These are phyloP conservation scores for Cheilosia vernalis DNA, from an alignment of 2,888 invertebrate genomes.

Conservation along the genomic window DNA sequence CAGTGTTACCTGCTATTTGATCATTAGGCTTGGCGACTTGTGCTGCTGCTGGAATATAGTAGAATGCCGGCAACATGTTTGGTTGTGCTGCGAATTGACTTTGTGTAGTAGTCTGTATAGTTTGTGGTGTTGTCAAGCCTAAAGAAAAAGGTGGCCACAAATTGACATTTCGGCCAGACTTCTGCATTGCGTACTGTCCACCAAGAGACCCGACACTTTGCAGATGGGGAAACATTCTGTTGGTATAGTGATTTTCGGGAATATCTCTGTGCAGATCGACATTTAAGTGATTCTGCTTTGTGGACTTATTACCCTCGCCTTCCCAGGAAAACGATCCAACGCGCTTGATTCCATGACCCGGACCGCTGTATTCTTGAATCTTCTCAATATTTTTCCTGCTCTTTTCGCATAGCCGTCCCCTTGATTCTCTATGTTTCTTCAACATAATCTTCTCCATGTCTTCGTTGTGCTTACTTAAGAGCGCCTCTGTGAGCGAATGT, in stretches of 20 bases:
- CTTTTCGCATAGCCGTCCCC: conserved; percentile 84
- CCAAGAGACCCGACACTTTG: conserved; percentile 62
- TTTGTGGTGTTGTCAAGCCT: conserved; percentile 80
- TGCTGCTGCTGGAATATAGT: conserved; percentile 85
- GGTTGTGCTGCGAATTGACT: conserved; percentile 81
- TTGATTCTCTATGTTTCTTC: conserved; percentile 87
- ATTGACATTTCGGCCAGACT: conserved; percentile 82
- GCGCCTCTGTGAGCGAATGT: conserved; percentile 86
- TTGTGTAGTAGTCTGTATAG: conserved; percentile 78
- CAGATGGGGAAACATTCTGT: conserved; percentile 73
- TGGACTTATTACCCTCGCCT: conserved; percentile 85
- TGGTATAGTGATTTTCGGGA: conserved; percentile 72
- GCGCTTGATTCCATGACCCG: conserved; percentile 86
- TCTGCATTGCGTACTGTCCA: conserved; percentile 69
- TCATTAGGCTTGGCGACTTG: conserved; percentile 75
- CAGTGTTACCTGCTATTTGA: conserved; percentile 43
- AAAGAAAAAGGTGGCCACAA: conserved; percentile 87
- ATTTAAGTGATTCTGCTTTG: conserved; percentile 84
- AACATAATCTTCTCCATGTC: conserved; percentile 92
- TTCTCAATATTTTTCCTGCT: conserved; percentile 82
- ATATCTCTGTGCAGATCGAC: conserved; percentile 68
- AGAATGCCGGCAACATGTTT: conserved; percentile 85
- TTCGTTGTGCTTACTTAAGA: conserved; percentile 89
- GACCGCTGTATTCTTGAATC: conserved; percentile 79
- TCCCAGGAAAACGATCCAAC: conserved; percentile 87